Percentiles rank a stretch among this genome's conserved stretches.
Evolutionary conservation across 2,888 invertebrate genomes (phyloP).

Genomic region (Sarcophaga subvicina): DNA sequence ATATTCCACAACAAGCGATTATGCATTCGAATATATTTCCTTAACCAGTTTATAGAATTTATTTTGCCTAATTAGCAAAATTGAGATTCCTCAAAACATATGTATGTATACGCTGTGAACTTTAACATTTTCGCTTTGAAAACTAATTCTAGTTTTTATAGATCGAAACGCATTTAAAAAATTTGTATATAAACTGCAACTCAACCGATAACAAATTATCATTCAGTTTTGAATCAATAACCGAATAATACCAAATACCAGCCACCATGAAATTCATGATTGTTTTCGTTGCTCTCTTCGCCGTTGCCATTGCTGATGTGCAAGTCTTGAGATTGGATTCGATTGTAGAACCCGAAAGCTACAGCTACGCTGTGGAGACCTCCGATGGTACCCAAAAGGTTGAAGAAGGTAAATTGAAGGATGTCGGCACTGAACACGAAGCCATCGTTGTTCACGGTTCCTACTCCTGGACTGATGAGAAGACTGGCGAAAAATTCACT

Average conservation of each 20-base stretch:
- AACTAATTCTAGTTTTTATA: neutral
- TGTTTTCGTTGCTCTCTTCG: constrained; percentile 74
- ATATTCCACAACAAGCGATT: no score
- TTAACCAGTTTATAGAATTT: neutral
- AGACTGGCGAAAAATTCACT: constrained; percentile 83
- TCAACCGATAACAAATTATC: neutral
- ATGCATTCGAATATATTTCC: neutral
- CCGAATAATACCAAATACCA: constrained; percentile 46
- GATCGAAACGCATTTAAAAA: neutral
- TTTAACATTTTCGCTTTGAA: constrained; percentile 35
- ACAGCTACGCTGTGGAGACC: constrained; percentile 74
- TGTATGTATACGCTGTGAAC: neutral
- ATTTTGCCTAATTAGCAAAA: neutral
- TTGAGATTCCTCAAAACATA: no score
- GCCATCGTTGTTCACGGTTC: constrained; percentile 82
- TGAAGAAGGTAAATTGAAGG: constrained; percentile 82
- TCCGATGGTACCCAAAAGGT: constrained; percentile 82
- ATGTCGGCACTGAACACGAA: constrained; percentile 83
- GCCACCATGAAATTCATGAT: constrained; percentile 70
- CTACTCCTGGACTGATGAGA: constrained; percentile 83
- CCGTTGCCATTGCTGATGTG: constrained; percentile 70
- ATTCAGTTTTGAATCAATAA: constrained; percentile 48
- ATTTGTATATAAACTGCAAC: constrained; percentile 46
- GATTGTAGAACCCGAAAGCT: constrained; percentile 65
- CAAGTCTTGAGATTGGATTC: constrained; percentile 67